These are phyloP conservation scores for Dynastes maya DNA, from an alignment of 2,888 invertebrate species.

Conservation along the genomic window DNA sequence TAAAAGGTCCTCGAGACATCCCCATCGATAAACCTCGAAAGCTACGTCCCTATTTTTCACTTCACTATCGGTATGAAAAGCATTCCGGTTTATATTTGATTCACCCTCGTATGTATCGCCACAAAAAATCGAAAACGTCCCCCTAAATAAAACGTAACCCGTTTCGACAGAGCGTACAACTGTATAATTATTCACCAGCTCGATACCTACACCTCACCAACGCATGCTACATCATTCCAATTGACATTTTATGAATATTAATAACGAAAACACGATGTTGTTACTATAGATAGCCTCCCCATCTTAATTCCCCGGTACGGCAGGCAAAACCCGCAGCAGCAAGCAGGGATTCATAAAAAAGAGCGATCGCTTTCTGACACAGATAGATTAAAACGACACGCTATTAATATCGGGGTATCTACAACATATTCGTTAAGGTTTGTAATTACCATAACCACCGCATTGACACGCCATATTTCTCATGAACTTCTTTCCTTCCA, in stretches of 20 bases:
- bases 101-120: too few species aligned
- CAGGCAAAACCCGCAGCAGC: not conserved
- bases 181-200: too few species aligned
- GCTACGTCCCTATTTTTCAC: too few species aligned
- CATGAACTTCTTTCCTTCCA: not conserved
- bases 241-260: not conserved
- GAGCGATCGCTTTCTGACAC: slow-evolving; percentile 1
- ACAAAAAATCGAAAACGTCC: too few species aligned
- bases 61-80: too few species aligned
- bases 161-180: too few species aligned
- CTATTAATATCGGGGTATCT: slow-evolving; percentile 12
- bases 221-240: too few species aligned
- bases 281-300: not conserved
- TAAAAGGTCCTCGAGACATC: too few species aligned
- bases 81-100: too few species aligned
- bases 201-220: too few species aligned
- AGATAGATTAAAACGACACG: slow-evolving; percentile 40
- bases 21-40: too few species aligned
- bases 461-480: slow-evolving; percentile 34
- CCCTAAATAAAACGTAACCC: too few species aligned
- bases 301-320: not conserved
- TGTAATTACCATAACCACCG: slow-evolving; percentile 41
- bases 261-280: not conserved
- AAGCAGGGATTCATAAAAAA: not conserved
- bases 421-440: slow-evolving; percentile 21